These are phyloP conservation scores for Oncorhynchus clarkii DNA, from an alignment of 2,113 vertebrate species.

Conservation along the genomic window DNA sequence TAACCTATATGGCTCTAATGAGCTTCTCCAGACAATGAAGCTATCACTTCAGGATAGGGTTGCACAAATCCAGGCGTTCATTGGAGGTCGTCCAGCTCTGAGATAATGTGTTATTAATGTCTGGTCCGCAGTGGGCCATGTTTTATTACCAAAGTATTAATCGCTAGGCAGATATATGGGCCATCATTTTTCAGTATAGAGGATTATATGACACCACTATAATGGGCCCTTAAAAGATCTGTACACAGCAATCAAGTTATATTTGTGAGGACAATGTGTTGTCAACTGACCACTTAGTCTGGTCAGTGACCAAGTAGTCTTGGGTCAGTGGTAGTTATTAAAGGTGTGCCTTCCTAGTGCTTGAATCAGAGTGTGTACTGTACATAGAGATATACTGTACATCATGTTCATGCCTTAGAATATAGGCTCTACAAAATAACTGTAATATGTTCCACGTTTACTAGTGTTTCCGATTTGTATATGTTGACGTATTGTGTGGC, in stretches of 20 bases:
- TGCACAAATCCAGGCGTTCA: conserved; percentile 21
- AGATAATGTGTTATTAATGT: conserved; percentile 45
- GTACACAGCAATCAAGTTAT: background rate
- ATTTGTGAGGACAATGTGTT: conserved; percentile 1
- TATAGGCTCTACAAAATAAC: background rate
- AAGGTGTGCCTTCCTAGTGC: background rate
- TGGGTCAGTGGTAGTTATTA: background rate
- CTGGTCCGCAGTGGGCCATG: conserved; percentile 14
- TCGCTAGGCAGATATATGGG: conserved; percentile 20
- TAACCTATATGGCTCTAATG: conserved; percentile 43
- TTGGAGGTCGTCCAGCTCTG: conserved; percentile 35
- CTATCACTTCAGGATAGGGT: conserved; percentile 19
- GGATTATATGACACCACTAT: background rate
- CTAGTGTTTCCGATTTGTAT: background rate
- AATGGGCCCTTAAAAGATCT: background rate
- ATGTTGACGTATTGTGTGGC: background rate
- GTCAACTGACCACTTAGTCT: background rate
- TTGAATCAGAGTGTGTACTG: background rate
- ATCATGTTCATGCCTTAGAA: background rate
- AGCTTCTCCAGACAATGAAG: conserved; percentile 47
- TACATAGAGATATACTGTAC: background rate
- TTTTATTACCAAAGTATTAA: conserved; percentile 32
- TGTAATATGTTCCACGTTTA: background rate
- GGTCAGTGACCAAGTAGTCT: background rate
- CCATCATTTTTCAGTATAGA: background rate